phyloP scores from a whole-genome alignment of 2,888 invertebrate species.

The Rhodophaea formosa region DNA sequence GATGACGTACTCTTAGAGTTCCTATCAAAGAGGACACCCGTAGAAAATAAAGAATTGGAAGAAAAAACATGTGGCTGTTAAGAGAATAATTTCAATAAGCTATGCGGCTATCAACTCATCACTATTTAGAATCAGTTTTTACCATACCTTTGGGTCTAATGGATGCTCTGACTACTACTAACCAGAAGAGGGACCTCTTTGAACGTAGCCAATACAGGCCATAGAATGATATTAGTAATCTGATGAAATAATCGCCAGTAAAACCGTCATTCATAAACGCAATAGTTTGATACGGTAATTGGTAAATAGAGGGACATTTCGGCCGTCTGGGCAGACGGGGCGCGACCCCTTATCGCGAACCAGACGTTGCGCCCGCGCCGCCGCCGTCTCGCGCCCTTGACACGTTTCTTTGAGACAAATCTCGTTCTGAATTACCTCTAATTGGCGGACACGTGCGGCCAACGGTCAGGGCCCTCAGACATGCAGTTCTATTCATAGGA shows the following conservation, averaged over 20 bases:
- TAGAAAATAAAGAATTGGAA: no score
- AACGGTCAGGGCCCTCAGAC: neutral
- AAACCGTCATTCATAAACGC: neutral
- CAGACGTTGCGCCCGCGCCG: conserved; percentile 26
- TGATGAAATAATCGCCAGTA: conserved; percentile 1
- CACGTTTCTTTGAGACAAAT: conserved; percentile 35
- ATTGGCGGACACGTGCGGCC: neutral
- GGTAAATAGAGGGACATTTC: conserved; percentile 6
- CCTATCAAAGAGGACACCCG: no score
- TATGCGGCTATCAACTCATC: no score
- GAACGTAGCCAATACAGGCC: no score
- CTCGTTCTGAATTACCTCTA: conserved; percentile 4
- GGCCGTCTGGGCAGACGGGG: conserved; percentile 50
- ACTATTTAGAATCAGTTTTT: no score
- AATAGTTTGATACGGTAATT: conserved; percentile 1
- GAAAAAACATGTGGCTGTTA: no score
- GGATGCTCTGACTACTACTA: no score
- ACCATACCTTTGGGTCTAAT: no score
- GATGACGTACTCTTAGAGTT: no score
- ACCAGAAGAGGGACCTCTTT: no score
- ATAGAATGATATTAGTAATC: neutral
- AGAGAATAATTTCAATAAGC: no score
- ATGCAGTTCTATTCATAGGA: neutral
- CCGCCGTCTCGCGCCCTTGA: conserved; percentile 48
- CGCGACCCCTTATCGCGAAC: conserved; percentile 53